These are phyloP conservation scores for Narcine bancroftii DNA, from an alignment of 2,113 vertebrate genomes.

Conservation along the genomic window DNA sequence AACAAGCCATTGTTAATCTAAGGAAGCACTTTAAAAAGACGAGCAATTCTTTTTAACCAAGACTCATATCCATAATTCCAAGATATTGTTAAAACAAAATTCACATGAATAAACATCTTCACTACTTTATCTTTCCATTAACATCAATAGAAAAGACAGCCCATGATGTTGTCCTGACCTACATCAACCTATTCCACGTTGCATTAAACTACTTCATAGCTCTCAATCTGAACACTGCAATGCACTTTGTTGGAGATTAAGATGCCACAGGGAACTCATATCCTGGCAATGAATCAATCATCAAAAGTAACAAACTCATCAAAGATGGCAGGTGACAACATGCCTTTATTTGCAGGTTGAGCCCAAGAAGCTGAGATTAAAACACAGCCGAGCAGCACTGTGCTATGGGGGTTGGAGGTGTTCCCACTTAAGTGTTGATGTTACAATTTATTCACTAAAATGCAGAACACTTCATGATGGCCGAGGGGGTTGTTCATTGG, in stretches of 20 bases:
- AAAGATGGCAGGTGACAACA: too few relatives aligned
- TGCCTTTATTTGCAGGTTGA: too few relatives aligned
- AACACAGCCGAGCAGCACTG: not conserved
- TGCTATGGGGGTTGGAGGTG: not conserved
- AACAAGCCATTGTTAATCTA: not conserved
- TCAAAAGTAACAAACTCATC: too few relatives aligned
- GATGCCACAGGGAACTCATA: too few relatives aligned
- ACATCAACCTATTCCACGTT: too few relatives aligned
- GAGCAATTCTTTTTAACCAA: not conserved
- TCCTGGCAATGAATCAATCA: too few relatives aligned
- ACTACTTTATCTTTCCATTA: not conserved
- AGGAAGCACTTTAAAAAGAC: not conserved
- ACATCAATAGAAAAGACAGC: not conserved
- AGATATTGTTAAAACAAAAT: not conserved
- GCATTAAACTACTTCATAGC: too few relatives aligned
- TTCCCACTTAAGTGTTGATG: not conserved
- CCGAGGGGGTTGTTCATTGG: too few relatives aligned
- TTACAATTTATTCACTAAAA: not conserved
- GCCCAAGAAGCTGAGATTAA: too few relatives aligned
- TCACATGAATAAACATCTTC: not conserved
- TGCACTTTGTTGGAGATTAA: too few relatives aligned
- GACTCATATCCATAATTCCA: not conserved
- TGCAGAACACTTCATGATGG: too few relatives aligned
- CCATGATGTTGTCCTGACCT: not conserved
- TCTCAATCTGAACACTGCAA: too few relatives aligned